Base-by-base conservation (phyloP, 2,797 vertebrate species). In the Hephaestus fuliginosus region DNA sequence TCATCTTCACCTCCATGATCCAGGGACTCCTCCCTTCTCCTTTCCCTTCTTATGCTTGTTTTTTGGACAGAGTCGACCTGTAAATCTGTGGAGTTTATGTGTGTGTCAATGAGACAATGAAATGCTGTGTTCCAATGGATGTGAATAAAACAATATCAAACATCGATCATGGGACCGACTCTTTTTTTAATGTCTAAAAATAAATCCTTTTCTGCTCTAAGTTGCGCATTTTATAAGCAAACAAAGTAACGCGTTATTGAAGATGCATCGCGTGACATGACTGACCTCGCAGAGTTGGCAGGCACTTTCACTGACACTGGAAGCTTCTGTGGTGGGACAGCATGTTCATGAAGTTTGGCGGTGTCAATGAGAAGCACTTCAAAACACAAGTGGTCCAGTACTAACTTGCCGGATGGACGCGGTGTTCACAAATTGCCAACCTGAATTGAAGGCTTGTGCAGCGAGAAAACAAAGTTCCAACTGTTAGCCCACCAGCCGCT, bases 391-490 rank as follows among this genome's bases (percentile, higher is more conserved):
- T 30, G 2, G 41, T 33, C 22, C 56, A 64, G 53, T 25, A 52
- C 52, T 76, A 81, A 76, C 80, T 82, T 75, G 66, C 63, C 65
- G 60, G 71, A 76, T 5, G 77, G 58, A 86, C 10, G 1, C 3
- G 46, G 36, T 2, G 71, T 78, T 68, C 80, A 62, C 77, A 86
- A 80, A 85, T 69, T 41, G 33, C 60, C 71, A 75, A 78, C 81
- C 68, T 88, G 76, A 91, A 88, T 71, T 56, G 41, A 83, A 84
- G 66, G 77, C 56, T 81, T 77, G 79, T 79, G 15, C n/a, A 0
- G 70, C 81, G 77, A 51, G 69, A 61, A 77, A 73, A 89, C 87
- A 90, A 89, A 67, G 86, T 12, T 1, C 1, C 25, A 52, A 70
- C 71, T 89, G 86, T 91, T 82, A 17, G 41, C 13, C 57, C 44